Conservation (phyloP, 1,140 invertebrate species). For the Apocrypta bakeri region DNA sequence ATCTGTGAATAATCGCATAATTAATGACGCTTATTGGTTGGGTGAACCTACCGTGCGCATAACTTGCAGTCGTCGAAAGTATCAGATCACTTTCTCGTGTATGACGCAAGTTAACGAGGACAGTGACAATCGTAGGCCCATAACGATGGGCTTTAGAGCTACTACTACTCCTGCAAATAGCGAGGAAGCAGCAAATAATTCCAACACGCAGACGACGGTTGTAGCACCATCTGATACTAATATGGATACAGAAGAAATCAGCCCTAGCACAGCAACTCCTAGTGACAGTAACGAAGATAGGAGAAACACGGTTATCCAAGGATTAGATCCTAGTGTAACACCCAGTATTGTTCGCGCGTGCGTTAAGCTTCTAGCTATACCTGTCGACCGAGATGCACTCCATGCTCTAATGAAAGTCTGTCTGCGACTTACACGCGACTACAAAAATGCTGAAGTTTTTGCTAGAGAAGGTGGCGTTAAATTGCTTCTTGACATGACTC, state of each 20-base stretch:
- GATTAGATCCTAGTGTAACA: slow-evolving; percentile 67
- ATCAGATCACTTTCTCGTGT: slow-evolving; percentile 86
- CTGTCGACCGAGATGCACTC: slow-evolving; percentile 85
- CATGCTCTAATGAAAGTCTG: slow-evolving; percentile 87
- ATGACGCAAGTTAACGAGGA: slow-evolving; percentile 92
- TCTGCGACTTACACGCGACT: slow-evolving; percentile 85
- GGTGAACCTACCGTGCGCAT: slow-evolving; percentile 85
- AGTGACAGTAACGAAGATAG: slow-evolving; percentile 56
- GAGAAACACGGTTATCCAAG: slow-evolving; percentile 66
- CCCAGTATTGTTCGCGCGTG: slow-evolving; percentile 76
- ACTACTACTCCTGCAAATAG: slow-evolving; percentile 50
- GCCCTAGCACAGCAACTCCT: slow-evolving; percentile 41
- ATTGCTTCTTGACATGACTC: slow-evolving; percentile 82
- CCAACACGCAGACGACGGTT: not conserved
- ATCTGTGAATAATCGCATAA: slow-evolving; percentile 84
- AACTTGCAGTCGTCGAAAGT: slow-evolving; percentile 83
- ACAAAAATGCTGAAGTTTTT: slow-evolving; percentile 85
- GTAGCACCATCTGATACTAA: slow-evolving; percentile 61
- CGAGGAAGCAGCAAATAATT: slow-evolving; percentile 49
- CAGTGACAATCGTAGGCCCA: slow-evolving; percentile 87
- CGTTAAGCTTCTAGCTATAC: slow-evolving; percentile 81
- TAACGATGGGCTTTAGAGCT: slow-evolving; percentile 82
- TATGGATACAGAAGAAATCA: slow-evolving; percentile 70
- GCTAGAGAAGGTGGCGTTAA: slow-evolving; percentile 84
- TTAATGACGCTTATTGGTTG: slow-evolving; percentile 88